These are phyloP conservation scores for Periplaneta americana DNA, from an alignment of 1,140 invertebrate genomes.

Conservation along the genomic window DNA sequence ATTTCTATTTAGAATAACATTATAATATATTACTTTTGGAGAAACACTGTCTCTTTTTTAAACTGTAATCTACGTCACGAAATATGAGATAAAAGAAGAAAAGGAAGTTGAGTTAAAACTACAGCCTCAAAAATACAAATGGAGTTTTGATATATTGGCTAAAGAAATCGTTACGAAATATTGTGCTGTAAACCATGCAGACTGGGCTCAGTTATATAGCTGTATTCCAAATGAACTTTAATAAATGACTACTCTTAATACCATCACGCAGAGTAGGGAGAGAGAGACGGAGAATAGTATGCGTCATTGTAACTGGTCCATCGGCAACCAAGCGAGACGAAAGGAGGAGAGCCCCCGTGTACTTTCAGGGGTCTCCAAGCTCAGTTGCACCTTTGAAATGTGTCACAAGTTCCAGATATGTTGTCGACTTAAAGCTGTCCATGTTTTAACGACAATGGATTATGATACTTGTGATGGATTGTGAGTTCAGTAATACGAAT, in stretches of 20 bases:
- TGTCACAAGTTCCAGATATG: no score
- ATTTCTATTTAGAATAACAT: no score
- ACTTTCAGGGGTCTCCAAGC: neutral
- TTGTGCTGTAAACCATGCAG: neutral
- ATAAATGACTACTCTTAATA: neutral
- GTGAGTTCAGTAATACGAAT: no score
- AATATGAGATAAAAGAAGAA: no score
- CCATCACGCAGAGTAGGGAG: neutral
- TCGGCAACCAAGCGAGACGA: neutral
- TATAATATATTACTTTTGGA: no score
- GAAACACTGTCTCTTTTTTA: no score
- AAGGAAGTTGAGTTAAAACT: neutral
- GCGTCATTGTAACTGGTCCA: neutral
- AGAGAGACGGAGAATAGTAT: neutral
- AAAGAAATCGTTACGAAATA: no score
- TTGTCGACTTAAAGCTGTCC: no score
- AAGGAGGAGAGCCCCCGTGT: neutral
- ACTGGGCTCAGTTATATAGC: neutral
- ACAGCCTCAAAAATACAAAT: neutral
- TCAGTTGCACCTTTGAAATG: neutral
- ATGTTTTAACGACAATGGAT: no score
- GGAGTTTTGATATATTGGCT: neutral
- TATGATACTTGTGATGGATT: no score
- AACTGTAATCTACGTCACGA: no score
- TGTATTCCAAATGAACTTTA: neutral